A percentile compares a stretch with the other conserved stretches of the same genome.
phyloP scores from a whole-genome alignment of 2,113 vertebrate species.

The Phalacrocorax pelagicus region DNA sequence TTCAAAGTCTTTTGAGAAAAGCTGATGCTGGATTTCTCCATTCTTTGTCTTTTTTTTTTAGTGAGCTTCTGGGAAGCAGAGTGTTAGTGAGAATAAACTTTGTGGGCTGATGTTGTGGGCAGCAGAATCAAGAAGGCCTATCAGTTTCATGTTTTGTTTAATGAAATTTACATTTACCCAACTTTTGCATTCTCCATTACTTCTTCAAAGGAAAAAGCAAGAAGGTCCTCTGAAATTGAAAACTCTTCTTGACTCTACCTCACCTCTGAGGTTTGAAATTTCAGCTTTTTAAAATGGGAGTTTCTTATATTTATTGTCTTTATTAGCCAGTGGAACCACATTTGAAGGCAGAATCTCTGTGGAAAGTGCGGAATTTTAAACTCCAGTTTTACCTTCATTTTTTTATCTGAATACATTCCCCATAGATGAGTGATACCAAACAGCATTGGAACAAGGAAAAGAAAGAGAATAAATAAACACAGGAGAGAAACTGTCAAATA shows the following conservation, averaged over 20 bases:
- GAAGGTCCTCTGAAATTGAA: not conserved
- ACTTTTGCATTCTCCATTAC: not conserved
- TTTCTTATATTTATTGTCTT: not conserved
- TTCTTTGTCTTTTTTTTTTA: not conserved
- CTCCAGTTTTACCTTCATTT: not conserved
- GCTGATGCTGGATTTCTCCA: not conserved
- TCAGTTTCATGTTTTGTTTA: not conserved
- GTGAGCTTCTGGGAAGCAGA: not conserved
- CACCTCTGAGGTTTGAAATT: not conserved
- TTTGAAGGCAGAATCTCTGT: not conserved
- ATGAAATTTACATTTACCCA: not conserved
- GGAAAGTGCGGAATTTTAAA: not conserved
- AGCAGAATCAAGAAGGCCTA: not conserved
- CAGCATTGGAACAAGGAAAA: not conserved
- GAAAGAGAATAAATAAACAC: not conserved
- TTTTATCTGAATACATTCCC: not conserved
- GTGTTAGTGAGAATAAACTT: not conserved
- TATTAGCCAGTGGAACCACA: not conserved
- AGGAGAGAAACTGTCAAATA: not conserved
- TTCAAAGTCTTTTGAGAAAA: not conserved
- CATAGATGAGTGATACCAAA: not conserved
- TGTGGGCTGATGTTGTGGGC: not conserved
- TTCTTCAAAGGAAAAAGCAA: not conserved
- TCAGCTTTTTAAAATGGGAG: not conserved
- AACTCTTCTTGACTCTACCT: not conserved